These are phyloP conservation scores for Montipora efflorescens DNA, from an alignment of 64 coral and sea anemone species.

Conservation along the genomic window DNA sequence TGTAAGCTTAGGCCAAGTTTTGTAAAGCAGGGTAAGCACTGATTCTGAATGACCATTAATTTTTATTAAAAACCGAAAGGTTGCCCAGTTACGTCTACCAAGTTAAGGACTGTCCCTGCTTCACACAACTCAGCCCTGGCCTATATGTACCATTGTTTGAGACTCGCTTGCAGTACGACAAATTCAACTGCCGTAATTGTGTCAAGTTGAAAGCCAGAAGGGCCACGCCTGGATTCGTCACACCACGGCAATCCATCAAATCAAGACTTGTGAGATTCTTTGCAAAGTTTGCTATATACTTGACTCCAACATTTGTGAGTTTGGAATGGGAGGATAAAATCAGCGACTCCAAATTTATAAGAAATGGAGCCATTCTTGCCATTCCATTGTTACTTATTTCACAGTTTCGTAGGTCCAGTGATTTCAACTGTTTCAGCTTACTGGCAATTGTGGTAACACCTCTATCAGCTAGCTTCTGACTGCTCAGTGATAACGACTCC, in stretches of 20 bases:
- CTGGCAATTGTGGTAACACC: slow-evolving; percentile 73
- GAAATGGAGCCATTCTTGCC: slow-evolving; percentile 68
- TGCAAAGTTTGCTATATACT: slow-evolving; percentile 80
- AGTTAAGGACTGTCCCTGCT: no score
- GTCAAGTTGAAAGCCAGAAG: slow-evolving; percentile 78
- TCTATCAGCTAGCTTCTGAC: slow-evolving; percentile 75
- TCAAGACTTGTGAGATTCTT: slow-evolving; percentile 94
- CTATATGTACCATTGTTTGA: slow-evolving; percentile 78
- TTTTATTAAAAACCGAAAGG: no score
- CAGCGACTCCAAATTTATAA: slow-evolving; percentile 77
- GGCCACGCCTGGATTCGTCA: slow-evolving; percentile 84
- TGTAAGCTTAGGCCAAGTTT: no score
- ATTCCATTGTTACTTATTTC: slow-evolving; percentile 86
- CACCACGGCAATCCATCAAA: slow-evolving; percentile 88
- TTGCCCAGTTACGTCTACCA: no score
- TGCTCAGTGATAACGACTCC: slow-evolving; percentile 85
- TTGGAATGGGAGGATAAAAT: slow-evolving; percentile 87
- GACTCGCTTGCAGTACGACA: slow-evolving; percentile 87
- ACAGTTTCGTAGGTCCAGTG: slow-evolving; percentile 91
- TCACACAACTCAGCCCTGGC: no score
- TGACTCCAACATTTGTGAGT: slow-evolving; percentile 86
- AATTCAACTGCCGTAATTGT: slow-evolving; percentile 81
- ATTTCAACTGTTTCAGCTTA: slow-evolving; percentile 77
- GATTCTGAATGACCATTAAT: no score
- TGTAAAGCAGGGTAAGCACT: no score